Conservation (phyloP, 2,888 invertebrate genomes). For the Habrosyne pyritoides region DNA sequence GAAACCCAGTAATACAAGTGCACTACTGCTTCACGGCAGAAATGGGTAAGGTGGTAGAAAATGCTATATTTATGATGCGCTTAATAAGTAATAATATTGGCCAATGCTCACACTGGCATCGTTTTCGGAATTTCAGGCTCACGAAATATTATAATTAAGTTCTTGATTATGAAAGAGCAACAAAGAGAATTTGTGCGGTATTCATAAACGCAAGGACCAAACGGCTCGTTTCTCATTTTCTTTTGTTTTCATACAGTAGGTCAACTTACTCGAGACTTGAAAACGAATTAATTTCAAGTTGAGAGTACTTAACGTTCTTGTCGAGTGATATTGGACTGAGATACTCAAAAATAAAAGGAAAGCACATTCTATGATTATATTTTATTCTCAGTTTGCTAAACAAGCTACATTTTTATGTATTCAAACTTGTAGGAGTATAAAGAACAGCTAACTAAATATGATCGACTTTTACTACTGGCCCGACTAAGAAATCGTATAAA, state of each 20-base stretch:
- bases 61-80: too few species aligned
- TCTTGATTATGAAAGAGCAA: constrained; percentile 1
- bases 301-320: constrained; percentile 3
- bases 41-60: too few species aligned
- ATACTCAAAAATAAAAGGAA: too few species aligned
- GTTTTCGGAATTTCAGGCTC: not conserved
- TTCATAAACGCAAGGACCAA: not conserved
- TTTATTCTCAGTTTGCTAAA: too few species aligned
- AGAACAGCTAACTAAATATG: too few species aligned
- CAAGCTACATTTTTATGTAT: not conserved
- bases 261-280: constrained; percentile 2
- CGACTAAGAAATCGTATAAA: too few species aligned
- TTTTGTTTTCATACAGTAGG: constrained; percentile 4
- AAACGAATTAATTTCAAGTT: not conserved
- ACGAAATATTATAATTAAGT: constrained; percentile 4
- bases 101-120: not conserved
- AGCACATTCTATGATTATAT: too few species aligned
- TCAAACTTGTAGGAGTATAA: too few species aligned
- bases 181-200: not conserved
- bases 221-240: constrained; percentile 7
- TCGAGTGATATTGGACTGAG: not conserved
- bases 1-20: too few species aligned
- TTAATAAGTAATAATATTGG: too few species aligned
- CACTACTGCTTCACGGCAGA: too few species aligned
- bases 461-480: too few species aligned